A percentile compares a stretch with the other conserved stretches of the same genome.
Conservation (phyloP, 2,113 vertebrate species). For the Grammomys dolichurus region DNA sequence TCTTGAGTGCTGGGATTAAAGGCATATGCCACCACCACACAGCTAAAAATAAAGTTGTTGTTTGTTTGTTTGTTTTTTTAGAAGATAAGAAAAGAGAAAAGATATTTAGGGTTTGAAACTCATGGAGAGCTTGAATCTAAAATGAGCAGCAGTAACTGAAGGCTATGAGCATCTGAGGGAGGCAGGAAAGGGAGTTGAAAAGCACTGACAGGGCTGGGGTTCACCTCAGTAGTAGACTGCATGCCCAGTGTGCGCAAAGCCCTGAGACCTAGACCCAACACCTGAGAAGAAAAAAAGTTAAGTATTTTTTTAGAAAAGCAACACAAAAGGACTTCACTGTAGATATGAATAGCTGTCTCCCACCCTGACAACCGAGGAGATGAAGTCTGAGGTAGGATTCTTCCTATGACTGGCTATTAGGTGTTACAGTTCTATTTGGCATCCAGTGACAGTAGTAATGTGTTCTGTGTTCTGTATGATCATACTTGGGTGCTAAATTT, state of each 20-base stretch:
- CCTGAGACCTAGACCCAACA: background rate
- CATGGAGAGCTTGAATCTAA: background rate
- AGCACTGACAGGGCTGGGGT: background rate
- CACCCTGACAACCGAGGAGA: accelerated
- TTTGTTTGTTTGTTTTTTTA: background rate
- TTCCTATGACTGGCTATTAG: background rate
- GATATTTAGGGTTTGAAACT: background rate
- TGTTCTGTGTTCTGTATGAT: background rate
- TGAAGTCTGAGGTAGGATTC: background rate
- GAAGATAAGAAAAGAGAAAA: background rate
- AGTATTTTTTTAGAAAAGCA: background rate
- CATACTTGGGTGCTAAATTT: background rate
- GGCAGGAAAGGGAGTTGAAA: no score
- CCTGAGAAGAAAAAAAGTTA: background rate
- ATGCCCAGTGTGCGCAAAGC: background rate
- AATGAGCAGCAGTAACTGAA: background rate
- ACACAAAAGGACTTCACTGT: background rate
- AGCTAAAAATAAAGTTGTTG: background rate
- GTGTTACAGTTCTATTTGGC: no score
- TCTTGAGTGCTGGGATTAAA: background rate
- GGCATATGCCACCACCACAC: background rate
- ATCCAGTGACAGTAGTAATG: no score
- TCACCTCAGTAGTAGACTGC: background rate
- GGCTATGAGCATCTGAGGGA: background rate
- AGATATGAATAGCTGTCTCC: background rate